These are phyloP conservation scores for Umimayanthus chanpuru DNA, from an alignment of 92 coral and sea anemone species.

Conservation along the genomic window DNA sequence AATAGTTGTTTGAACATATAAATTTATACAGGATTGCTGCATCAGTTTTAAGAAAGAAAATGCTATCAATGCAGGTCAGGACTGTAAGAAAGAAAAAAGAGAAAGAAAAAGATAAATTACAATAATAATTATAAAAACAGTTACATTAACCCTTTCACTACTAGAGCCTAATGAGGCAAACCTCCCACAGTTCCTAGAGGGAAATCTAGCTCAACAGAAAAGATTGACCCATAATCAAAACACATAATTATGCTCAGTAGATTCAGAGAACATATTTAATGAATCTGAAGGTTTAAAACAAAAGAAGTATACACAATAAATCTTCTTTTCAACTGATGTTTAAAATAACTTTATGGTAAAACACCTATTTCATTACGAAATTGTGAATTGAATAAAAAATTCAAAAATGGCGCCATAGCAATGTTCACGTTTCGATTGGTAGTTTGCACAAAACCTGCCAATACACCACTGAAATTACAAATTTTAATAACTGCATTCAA, in stretches of 20 bases:
- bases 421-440: neutral
- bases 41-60: no score
- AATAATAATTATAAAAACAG: no score
- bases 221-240: neutral
- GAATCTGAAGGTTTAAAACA: constrained; percentile 7
- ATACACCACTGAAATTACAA: neutral
- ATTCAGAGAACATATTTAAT: neutral
- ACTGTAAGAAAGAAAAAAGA: no score
- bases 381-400: constrained; percentile 4
- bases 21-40: no score
- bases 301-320: constrained; percentile 5
- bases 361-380: neutral
- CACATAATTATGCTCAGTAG: constrained; percentile 25
- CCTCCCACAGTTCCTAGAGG: neutral
- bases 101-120: no score
- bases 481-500: constrained; percentile 2
- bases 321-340: constrained; percentile 7
- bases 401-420: constrained; percentile 14
- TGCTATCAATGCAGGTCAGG: no score
- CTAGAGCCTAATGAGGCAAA: neutral
- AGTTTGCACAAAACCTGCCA: neutral
- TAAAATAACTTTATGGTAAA: neutral
- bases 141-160: constrained; percentile 10
- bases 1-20: no score
- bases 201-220: neutral